Conservation (phyloP, 2,888 invertebrate species). For the Drosophila kuntzei region DNA sequence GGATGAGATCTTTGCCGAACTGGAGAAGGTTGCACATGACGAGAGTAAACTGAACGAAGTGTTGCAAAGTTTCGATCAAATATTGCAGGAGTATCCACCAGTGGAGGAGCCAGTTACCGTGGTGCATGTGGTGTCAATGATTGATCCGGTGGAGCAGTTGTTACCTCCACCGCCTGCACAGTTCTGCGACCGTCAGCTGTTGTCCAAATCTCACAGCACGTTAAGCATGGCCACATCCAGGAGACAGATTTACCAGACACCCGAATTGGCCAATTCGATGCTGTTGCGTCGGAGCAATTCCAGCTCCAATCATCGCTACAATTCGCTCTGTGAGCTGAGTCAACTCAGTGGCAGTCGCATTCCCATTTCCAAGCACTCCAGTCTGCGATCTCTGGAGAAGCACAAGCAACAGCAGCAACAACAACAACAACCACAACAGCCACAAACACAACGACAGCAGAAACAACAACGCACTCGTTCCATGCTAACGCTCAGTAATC, state of each 20-base stretch:
- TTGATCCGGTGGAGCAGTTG: conserved; percentile 18
- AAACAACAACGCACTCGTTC: conserved; percentile 62
- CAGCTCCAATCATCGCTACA: conserved; percentile 62
- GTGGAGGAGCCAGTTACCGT: conserved; percentile 26
- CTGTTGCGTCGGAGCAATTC: conserved; percentile 49
- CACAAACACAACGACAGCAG: conserved; percentile 28
- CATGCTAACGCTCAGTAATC: conserved; percentile 51
- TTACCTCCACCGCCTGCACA: conserved; percentile 50
- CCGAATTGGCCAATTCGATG: conserved; percentile 62
- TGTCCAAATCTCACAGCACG: conserved; percentile 90
- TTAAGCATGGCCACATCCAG: conserved; percentile 86
- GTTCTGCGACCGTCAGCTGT: conserved; percentile 63
- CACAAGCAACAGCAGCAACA: conserved; percentile 20
- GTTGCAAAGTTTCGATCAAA: conserved; percentile 87
- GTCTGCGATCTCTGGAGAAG: conserved; percentile 69
- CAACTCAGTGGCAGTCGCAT: conserved; percentile 87
- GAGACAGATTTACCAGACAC: conserved; percentile 64
- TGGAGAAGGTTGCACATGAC: conserved; percentile 85
- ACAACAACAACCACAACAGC: conserved; percentile 13
- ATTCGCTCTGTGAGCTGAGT: conserved; percentile 85
- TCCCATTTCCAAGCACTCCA: conserved; percentile 86
- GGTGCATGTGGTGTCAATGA: conserved; percentile 1
- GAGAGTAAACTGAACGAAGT: conserved; percentile 86
- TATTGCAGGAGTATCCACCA: conserved; percentile 86
- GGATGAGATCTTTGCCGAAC: conserved; percentile 85